A percentile compares a stretch with the other conserved stretches of the same genome.
phyloP scores from a whole-genome alignment of 2,113 vertebrate species.

The Larimichthys crocea region DNA sequence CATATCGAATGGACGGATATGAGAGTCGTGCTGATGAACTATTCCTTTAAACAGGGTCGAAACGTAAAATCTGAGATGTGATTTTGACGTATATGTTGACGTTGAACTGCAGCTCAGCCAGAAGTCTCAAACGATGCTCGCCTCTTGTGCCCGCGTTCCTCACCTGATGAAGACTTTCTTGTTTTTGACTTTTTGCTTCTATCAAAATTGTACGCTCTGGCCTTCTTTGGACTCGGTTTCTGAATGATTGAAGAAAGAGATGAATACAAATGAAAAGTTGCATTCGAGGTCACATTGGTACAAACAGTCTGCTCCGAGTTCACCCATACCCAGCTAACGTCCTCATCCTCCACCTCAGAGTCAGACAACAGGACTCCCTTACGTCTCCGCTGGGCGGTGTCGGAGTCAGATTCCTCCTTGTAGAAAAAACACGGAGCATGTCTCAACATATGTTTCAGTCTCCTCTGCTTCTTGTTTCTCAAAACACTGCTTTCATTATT shows the following conservation, averaged over 20 bases:
- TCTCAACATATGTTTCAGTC: neutral
- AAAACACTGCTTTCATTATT: neutral
- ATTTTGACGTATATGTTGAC: neutral
- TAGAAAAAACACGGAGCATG: neutral
- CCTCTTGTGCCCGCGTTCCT: neutral
- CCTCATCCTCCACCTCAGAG: conserved; percentile 25
- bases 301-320: neutral
- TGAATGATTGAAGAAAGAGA: conserved; percentile 30
- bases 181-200: conserved; percentile 5
- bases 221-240: conserved; percentile 58
- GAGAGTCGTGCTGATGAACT: too few relatives aligned
- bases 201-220: neutral
- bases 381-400: fast-evolving
- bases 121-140: neutral
- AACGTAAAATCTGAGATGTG: neutral
- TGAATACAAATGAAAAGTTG: neutral
- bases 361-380: conserved; percentile 42
- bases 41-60: neutral
- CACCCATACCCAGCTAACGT: conserved; percentile 51
- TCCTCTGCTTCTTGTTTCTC: neutral
- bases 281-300: neutral
- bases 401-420: conserved; percentile 30
- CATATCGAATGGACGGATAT: too few relatives aligned
- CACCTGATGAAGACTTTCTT: conserved; percentile 62
- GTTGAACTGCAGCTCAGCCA: neutral